Conservation (phyloP, 1,140 invertebrate genomes). For the Homalodisca vitripennis region DNA sequence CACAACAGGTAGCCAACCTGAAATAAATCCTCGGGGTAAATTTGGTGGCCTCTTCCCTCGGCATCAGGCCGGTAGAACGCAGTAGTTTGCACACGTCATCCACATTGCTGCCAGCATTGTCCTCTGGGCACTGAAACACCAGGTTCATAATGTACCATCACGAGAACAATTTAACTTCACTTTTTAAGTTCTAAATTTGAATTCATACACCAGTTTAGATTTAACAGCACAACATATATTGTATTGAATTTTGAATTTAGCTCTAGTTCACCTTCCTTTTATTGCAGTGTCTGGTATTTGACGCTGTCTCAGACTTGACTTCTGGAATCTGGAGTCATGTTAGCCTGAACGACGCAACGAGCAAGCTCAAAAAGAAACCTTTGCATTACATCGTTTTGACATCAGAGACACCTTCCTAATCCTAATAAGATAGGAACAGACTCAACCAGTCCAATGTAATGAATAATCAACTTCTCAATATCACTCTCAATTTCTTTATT, state of each 20-base stretch:
- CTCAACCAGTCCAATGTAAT: too few relatives aligned
- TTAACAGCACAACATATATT: neutral
- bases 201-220: neutral
- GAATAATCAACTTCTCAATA: too few relatives aligned
- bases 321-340: too few relatives aligned
- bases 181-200: too few relatives aligned
- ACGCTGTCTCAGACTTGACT: too few relatives aligned
- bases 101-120: constrained; percentile 83
- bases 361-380: neutral
- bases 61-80: constrained; percentile 79
- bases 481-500: too few relatives aligned
- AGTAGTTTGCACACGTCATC: constrained; percentile 96
- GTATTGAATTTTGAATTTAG: neutral
- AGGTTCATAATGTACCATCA: too few relatives aligned
- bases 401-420: neutral
- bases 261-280: too few relatives aligned
- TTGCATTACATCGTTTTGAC: neutral
- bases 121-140: constrained; percentile 55
- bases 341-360: too few relatives aligned
- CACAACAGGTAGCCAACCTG: constrained; percentile 57
- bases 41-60: constrained; percentile 68
- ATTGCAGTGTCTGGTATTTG: too few relatives aligned
- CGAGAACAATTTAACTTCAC: too few relatives aligned
- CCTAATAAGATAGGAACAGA: too few relatives aligned
- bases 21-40: constrained; percentile 97